A percentile compares a stretch with the other conserved stretches of the same genome.
These are phyloP conservation scores for Bradypodion pumilum DNA, from an alignment of 2,797 vertebrate species.

Conservation along the genomic window DNA sequence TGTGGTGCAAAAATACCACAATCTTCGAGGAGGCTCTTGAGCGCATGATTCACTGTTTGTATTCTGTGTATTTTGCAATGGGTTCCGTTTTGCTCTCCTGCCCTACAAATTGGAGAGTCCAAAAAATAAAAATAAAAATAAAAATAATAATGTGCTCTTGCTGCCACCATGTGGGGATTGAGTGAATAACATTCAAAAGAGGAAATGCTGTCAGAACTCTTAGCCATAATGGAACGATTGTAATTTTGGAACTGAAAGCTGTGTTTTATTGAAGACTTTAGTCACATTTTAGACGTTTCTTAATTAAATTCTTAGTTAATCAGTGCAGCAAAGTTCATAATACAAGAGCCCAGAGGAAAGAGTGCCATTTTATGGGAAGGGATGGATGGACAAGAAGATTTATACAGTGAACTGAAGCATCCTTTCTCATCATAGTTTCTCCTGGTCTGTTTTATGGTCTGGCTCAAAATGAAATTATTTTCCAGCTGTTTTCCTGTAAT, in stretches of 20 bases:
- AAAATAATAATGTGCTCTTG: conserved; percentile 3
- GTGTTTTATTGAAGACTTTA: neutral
- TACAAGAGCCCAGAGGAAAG: neutral
- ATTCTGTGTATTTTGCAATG: no score
- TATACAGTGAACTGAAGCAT: neutral
- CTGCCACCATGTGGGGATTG: conserved; percentile 72
- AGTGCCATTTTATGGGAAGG: neutral
- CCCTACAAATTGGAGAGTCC: rapidly evolving
- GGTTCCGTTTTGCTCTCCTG: no score
- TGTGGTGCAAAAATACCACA: no score
- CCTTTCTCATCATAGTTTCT: neutral
- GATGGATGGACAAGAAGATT: no score
- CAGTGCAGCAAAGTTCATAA: neutral
- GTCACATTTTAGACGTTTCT: neutral
- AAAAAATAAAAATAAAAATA: no score
- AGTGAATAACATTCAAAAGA: neutral
- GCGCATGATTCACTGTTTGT: no score
- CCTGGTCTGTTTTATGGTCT: neutral
- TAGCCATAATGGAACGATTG: neutral
- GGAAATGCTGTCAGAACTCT: rapidly evolving
- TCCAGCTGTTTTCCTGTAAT: neutral
- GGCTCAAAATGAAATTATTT: neutral
- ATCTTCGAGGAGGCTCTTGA: no score
- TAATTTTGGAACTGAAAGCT: neutral
- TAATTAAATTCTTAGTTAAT: neutral